Evolutionary conservation across 1,140 invertebrate genomes (phyloP).

Genomic region (Drosophila kikkawai): DNA sequence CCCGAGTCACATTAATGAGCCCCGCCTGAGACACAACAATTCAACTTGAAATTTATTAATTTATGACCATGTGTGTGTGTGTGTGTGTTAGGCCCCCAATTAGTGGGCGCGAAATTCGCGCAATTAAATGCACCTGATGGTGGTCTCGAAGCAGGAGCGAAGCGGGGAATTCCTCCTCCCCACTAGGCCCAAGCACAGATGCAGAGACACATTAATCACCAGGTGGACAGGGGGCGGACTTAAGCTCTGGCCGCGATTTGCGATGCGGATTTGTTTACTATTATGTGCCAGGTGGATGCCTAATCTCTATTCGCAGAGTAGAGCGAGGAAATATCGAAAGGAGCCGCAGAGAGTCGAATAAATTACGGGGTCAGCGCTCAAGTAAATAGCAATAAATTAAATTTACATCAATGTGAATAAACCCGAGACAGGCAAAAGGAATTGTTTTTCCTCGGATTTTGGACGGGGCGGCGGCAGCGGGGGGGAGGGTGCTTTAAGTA

Average conservation of each 20-base stretch:
- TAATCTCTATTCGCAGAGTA: no score
- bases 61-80: conserved; percentile 72
- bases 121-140: conserved; percentile 84
- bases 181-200: conserved; percentile 4
- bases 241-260: conserved; percentile 51
- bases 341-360: conserved; percentile 52
- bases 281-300: conserved; percentile 26
- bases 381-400: conserved; percentile 77
- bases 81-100: background rate
- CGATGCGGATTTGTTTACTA: conserved; percentile 65
- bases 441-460: conserved; percentile 59
- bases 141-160: conserved; percentile 51
- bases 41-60: conserved; percentile 80
- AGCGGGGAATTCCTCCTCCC: background rate
- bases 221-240: background rate
- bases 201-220: conserved; percentile 73
- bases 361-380: conserved; percentile 65
- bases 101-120: conserved; percentile 68
- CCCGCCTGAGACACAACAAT: conserved; percentile 62
- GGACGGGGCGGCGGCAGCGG: background rate
- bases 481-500: conserved; percentile 49
- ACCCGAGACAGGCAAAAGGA: conserved; percentile 43
- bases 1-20: conserved; percentile 72
- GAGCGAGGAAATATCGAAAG: background rate
- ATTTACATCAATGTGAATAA: conserved; percentile 74